A percentile compares a stretch with the other conserved stretches of the same genome.
Conservation (phyloP, 2,113 vertebrate genomes). For the Pedionomus torquatus region DNA sequence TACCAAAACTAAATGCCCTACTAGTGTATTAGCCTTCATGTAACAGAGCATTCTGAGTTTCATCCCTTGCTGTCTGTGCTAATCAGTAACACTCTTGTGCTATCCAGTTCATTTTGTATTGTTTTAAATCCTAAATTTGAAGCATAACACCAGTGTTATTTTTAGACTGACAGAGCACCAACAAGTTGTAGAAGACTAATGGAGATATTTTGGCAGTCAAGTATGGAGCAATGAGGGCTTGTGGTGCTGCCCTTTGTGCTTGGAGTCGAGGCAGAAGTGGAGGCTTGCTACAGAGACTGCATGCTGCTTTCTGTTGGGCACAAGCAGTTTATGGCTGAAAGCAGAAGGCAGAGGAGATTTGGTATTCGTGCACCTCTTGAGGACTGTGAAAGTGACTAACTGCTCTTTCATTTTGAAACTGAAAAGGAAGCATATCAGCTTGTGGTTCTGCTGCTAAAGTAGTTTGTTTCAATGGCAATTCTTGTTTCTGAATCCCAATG, state of each 20-base stretch:
- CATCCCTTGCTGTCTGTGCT: background rate
- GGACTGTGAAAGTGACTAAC: background rate
- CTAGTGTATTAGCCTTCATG: background rate
- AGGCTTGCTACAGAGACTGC: background rate
- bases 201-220: background rate
- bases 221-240: background rate
- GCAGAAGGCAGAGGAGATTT: background rate
- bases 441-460: background rate
- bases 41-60: background rate
- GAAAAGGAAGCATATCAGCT: background rate
- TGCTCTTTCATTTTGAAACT: constrained; percentile 4
- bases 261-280: background rate
- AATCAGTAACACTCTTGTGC: background rate
- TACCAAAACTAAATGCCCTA: background rate
- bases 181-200: background rate
- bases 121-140: constrained; percentile 22
- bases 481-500: background rate
- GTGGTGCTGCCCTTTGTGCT: background rate
- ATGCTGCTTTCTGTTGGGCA: background rate
- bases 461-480: background rate
- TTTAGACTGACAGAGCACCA: background rate
- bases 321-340: background rate
- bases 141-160: background rate
- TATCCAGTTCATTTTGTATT: constrained; percentile 1
- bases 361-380: background rate